Percentiles rank a stretch among this genome's conserved stretches.
phyloP scores from a whole-genome alignment of 2,888 invertebrate genomes.

The Drosophila meridiana region DNA sequence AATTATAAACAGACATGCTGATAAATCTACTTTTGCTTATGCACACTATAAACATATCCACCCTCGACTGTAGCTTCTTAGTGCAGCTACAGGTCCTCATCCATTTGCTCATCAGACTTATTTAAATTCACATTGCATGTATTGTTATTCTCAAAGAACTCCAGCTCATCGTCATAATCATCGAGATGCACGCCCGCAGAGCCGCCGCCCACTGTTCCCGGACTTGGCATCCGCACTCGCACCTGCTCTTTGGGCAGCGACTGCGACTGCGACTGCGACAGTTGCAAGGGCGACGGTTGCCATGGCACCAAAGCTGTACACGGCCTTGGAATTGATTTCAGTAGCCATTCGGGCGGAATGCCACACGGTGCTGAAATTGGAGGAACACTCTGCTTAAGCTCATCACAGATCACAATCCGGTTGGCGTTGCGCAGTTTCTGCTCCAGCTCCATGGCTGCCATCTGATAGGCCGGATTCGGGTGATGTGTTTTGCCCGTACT shows the following conservation, averaged over 20 bases:
- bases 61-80: constrained; percentile 1
- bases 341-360: constrained; percentile 88
- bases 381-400: constrained; percentile 88
- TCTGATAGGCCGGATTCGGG: constrained; percentile 80
- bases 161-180: constrained; percentile 79
- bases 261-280: constrained; percentile 23
- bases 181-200: constrained; percentile 46
- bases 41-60: constrained; percentile 24
- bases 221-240: neutral
- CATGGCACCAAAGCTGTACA: constrained; percentile 93
- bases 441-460: constrained; percentile 83
- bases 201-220: neutral
- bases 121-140: constrained; percentile 85
- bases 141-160: constrained; percentile 82
- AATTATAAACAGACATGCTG: constrained; percentile 35
- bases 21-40: constrained; percentile 32
- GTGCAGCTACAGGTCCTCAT: constrained; percentile 80
- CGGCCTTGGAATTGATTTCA: constrained; percentile 87
- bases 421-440: constrained; percentile 85
- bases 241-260: constrained; percentile 30
- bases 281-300: constrained; percentile 89
- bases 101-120: constrained; percentile 82
- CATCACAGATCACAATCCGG: constrained; percentile 89
- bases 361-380: constrained; percentile 85
- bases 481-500: constrained; percentile 76